phyloP scores from a whole-genome alignment of 2,113 vertebrate genomes.

The Zapus hudsonius region DNA sequence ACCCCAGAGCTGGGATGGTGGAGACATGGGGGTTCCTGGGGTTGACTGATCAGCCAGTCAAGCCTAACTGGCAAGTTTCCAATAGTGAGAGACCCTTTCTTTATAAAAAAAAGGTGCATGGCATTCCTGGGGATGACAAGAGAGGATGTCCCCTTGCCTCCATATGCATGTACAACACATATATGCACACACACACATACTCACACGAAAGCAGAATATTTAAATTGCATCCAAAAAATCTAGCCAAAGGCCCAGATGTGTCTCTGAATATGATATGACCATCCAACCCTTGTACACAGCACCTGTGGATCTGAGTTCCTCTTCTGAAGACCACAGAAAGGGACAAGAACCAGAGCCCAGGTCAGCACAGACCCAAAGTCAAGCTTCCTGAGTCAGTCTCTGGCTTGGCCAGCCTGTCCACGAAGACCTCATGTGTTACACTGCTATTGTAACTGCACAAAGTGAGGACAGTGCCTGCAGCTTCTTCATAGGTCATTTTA shows the following conservation, averaged over 20 bases:
- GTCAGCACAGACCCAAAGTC: neutral
- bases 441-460: rapidly evolving
- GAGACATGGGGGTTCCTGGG: no score
- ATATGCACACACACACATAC: no score
- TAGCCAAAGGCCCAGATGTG: no score
- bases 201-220: neutral
- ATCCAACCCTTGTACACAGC: rapidly evolving
- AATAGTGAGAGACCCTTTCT: no score
- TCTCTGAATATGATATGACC: rapidly evolving
- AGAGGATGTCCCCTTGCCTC: no score
- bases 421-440: rapidly evolving
- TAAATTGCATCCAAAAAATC: no score
- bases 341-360: neutral
- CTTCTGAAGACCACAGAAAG: neutral
- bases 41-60: no score
- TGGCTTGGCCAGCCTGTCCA: rapidly evolving
- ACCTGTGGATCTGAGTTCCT: rapidly evolving
- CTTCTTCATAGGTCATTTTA: rapidly evolving
- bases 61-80: no score
- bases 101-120: no score
- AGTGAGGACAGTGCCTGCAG: rapidly evolving
- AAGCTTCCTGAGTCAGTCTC: neutral
- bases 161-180: no score
- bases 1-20: no score
- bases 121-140: no score